phyloP scores from a whole-genome alignment of 2,888 invertebrate species.

The Eretmocerus hayati region DNA sequence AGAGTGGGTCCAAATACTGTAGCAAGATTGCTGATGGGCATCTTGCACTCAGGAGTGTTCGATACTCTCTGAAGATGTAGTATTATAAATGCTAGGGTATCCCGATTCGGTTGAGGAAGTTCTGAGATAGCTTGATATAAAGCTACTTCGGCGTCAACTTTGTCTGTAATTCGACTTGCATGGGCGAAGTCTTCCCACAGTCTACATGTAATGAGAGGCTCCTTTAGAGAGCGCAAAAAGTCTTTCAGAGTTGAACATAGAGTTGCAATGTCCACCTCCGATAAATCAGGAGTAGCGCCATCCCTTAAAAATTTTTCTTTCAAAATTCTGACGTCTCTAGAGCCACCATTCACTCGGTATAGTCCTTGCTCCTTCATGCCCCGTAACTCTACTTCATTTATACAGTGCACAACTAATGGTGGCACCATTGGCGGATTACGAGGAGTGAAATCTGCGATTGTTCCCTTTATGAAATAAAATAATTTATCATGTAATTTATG shows the following conservation, averaged over 20 bases:
- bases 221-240: constrained; percentile 80
- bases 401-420: constrained; percentile 85
- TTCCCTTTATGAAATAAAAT: constrained; percentile 50
- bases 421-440: constrained; percentile 87
- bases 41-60: constrained; percentile 76
- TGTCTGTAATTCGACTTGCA: constrained; percentile 56
- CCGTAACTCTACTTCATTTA: constrained; percentile 87
- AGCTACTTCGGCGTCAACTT: constrained; percentile 57
- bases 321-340: constrained; percentile 76
- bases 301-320: constrained; percentile 83
- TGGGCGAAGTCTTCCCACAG: constrained; percentile 77
- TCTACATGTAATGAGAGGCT: constrained; percentile 78
- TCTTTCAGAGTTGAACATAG: constrained; percentile 92
- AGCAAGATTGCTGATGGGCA: constrained; percentile 83
- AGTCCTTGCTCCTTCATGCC: constrained; percentile 84
- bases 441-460: constrained; percentile 82
- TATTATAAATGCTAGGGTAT: constrained; percentile 88
- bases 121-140: constrained; percentile 71
- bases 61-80: constrained; percentile 86
- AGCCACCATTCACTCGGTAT: constrained; percentile 86
- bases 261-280: constrained; percentile 71
- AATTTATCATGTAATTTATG: neutral
- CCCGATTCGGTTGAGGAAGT: constrained; percentile 87
- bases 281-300: constrained; percentile 74
- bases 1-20: constrained; percentile 91